Evolutionary conservation across 1,140 invertebrate species (phyloP).

Genomic region (Drosophila nigrodunni): DNA sequence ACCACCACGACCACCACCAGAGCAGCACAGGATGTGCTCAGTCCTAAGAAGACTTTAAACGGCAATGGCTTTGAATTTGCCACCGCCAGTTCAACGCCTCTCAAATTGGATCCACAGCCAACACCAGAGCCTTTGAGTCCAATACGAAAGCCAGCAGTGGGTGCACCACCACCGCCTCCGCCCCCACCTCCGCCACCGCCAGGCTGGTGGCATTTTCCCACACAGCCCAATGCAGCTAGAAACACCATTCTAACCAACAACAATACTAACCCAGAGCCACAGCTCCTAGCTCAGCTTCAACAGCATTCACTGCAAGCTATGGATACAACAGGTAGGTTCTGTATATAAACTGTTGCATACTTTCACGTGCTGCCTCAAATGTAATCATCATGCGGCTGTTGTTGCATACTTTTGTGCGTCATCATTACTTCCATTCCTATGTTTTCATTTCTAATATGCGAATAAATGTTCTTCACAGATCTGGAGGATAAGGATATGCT

Average conservation of each 20-base stretch:
- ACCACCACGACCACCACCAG: not conserved
- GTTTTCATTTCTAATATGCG: not conserved
- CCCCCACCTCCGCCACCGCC: constrained; percentile 77
- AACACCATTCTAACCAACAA: constrained; percentile 53
- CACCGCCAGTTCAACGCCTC: constrained; percentile 41
- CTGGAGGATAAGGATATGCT: constrained; percentile 80
- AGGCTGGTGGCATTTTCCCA: constrained; percentile 70
- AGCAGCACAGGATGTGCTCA: constrained; percentile 52
- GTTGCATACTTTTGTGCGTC: constrained; percentile 39
- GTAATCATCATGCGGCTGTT: not conserved
- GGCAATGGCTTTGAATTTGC: constrained; percentile 67
- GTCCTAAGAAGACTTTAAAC: constrained; percentile 75
- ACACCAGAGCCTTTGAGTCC: constrained; percentile 65
- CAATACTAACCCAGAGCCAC: constrained; percentile 46
- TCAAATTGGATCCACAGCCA: constrained; percentile 57
- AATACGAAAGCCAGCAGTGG: constrained; percentile 47
- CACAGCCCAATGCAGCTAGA: constrained; percentile 38
- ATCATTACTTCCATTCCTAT: not conserved
- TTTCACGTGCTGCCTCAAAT: constrained; percentile 21
- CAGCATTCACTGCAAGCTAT: constrained; percentile 38
- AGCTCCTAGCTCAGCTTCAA: constrained; percentile 41
- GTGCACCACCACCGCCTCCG: constrained; percentile 56
- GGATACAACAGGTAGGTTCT: constrained; percentile 48
- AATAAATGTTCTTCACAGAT: constrained; percentile 50
- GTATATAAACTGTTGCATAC: constrained; percentile 57